A percentile compares a stretch with the other conserved stretches of the same genome.
These are phyloP conservation scores for Aphidius colemani DNA, from an alignment of 2,888 invertebrate genomes.

Conservation along the genomic window DNA sequence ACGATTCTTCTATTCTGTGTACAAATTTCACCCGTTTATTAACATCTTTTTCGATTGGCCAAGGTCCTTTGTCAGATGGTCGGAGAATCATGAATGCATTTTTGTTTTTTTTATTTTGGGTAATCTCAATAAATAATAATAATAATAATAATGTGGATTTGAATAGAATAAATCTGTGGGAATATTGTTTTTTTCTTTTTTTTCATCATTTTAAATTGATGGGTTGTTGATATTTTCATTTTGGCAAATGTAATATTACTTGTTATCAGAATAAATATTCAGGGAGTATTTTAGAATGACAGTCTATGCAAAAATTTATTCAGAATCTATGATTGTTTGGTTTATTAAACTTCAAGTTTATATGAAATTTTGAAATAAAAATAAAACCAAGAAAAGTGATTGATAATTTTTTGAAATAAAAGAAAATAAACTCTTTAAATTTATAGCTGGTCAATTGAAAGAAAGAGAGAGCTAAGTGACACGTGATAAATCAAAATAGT, in stretches of 20 bases:
- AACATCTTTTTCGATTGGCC: slow-evolving; percentile 31
- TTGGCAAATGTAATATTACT: not conserved
- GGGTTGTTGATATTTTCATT: not conserved
- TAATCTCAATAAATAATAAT: not conserved
- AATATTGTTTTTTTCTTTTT: not conserved
- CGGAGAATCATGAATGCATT: slow-evolving; percentile 2
- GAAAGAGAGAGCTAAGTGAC: too few species aligned
- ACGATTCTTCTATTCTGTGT: not conserved
- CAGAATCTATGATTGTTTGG: too few species aligned
- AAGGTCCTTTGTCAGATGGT: slow-evolving; percentile 19
- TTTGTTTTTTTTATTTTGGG: not conserved
- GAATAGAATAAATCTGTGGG: slow-evolving; percentile 9
- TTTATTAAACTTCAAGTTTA: too few species aligned
- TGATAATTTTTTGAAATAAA: too few species aligned
- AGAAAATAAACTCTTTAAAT: too few species aligned
- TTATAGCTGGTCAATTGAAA: too few species aligned
- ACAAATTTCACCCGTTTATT: slow-evolving; percentile 35
- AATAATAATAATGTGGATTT: not conserved
- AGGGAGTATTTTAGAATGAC: too few species aligned
- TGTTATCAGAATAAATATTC: too few species aligned
- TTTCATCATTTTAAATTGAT: not conserved
- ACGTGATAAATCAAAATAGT: too few species aligned
- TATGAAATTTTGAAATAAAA: too few species aligned
- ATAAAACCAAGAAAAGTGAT: too few species aligned
- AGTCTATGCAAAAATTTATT: too few species aligned